Percentiles rank a stretch among this genome's conserved stretches.
Evolutionary conservation across 2,888 invertebrate genomes (phyloP).

Genomic region (Tubulanus polymorphus): DNA sequence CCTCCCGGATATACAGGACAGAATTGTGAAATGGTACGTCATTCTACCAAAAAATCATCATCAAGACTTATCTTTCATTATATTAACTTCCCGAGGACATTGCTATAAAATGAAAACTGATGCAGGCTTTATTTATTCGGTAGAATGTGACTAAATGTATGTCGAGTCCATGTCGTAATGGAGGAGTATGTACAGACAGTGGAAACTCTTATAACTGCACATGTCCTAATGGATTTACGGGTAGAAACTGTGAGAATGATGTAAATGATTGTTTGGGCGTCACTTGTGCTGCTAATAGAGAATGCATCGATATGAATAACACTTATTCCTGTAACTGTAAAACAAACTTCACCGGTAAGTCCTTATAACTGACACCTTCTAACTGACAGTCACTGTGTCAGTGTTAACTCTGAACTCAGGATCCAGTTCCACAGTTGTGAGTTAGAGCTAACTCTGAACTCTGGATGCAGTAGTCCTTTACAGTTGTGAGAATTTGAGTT

Average conservation of each 20-base stretch:
- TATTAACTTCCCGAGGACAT: too few relatives aligned
- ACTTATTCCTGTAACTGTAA: constrained; percentile 56
- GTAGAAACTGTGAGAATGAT: constrained; percentile 53
- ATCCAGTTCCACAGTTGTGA: too few relatives aligned
- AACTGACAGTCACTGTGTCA: too few relatives aligned
- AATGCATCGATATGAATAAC: constrained; percentile 64
- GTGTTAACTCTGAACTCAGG: too few relatives aligned
- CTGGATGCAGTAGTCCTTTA: too few relatives aligned
- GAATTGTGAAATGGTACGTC: too few relatives aligned
- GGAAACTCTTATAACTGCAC: constrained; percentile 32
- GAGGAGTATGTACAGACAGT: constrained; percentile 54
- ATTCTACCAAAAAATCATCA: too few relatives aligned
- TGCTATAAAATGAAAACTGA: constrained; percentile 68
- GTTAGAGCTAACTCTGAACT: too few relatives aligned
- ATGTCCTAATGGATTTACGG: constrained; percentile 34
- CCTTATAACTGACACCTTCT: constrained; percentile 11
- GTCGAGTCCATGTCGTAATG: constrained; percentile 24
- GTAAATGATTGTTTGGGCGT: constrained; percentile 19
- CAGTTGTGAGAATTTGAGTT: too few relatives aligned
- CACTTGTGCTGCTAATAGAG: constrained; percentile 53
- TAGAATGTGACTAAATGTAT: constrained; percentile 28
- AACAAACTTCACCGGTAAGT: constrained; percentile 23
- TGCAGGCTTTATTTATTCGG: constrained; percentile 66
- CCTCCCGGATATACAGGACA: too few relatives aligned
- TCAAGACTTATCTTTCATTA: too few relatives aligned